These are phyloP conservation scores for Aphaenogaster ashmeadi DNA, from an alignment of 1,140 invertebrate genomes.

Conservation along the genomic window DNA sequence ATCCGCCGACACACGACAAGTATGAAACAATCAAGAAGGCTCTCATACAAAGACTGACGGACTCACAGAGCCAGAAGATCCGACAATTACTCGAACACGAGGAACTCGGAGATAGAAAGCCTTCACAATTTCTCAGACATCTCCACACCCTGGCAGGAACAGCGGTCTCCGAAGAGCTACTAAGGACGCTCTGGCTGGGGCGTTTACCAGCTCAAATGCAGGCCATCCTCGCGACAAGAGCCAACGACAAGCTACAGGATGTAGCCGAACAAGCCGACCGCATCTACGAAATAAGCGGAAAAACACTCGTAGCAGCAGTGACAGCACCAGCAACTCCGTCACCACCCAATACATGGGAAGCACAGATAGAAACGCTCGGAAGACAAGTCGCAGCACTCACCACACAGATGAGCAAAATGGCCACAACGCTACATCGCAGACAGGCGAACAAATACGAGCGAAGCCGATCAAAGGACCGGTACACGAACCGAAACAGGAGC, in stretches of 20 bases:
- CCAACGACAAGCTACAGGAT: neutral
- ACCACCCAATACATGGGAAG: no score
- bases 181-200: neutral
- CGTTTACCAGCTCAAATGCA: neutral
- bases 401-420: neutral
- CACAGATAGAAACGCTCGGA: no score
- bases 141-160: slow-evolving; percentile 26
- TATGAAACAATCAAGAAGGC: slow-evolving; percentile 39
- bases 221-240: neutral
- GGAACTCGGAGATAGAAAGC: slow-evolving; percentile 64
- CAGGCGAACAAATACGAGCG: no score
- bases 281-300: neutral
- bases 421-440: no score
- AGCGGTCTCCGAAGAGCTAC: neutral
- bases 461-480: no score
- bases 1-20: neutral
- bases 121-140: slow-evolving; percentile 62
- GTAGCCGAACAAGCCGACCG: neutral
- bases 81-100: slow-evolving; percentile 59
- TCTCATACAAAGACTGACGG: slow-evolving; percentile 48
- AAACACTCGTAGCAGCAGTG: no score
- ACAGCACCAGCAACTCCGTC: no score
- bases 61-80: slow-evolving; percentile 42
- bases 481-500: no score
- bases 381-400: neutral